phyloP scores from a whole-genome alignment of 92 coral and sea anemone species.

The Phenganax marumi region DNA sequence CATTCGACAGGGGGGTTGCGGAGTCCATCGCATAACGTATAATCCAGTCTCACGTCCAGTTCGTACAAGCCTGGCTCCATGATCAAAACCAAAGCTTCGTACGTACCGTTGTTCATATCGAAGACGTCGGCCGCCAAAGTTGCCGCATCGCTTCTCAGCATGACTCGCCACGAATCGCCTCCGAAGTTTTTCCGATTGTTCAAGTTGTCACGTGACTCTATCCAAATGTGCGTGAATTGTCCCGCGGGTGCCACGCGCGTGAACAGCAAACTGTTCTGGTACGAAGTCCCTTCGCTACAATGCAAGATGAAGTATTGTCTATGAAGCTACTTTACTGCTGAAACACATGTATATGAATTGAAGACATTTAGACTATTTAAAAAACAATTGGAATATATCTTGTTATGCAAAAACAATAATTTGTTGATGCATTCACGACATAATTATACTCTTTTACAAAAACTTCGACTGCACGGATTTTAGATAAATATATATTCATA shows the following conservation, averaged over 20 bases:
- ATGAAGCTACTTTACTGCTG: not conserved
- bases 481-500: no score
- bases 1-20: conserved; percentile 73
- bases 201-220: conserved; percentile 55
- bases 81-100: conserved; percentile 66
- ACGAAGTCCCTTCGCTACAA: conserved; percentile 44
- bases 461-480: no score
- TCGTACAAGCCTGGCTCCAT: conserved; percentile 67
- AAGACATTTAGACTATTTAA: no score
- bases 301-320: not conserved
- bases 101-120: conserved; percentile 69
- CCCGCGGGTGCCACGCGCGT: conserved; percentile 62
- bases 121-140: conserved; percentile 67
- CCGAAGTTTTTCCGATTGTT: conserved; percentile 56
- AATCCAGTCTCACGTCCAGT: conserved; percentile 61
- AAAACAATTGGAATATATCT: no score
- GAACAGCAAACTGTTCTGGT: conserved; percentile 52
- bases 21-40: conserved; percentile 68
- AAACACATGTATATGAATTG: not conserved
- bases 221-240: conserved; percentile 66
- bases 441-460: no score
- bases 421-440: no score
- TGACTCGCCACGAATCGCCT: conserved; percentile 78
- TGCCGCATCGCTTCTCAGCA: conserved; percentile 52
- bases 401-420: no score